These are phyloP conservation scores for Spialia ferax DNA, from an alignment of 2,888 invertebrate genomes.

Conservation along the genomic window DNA sequence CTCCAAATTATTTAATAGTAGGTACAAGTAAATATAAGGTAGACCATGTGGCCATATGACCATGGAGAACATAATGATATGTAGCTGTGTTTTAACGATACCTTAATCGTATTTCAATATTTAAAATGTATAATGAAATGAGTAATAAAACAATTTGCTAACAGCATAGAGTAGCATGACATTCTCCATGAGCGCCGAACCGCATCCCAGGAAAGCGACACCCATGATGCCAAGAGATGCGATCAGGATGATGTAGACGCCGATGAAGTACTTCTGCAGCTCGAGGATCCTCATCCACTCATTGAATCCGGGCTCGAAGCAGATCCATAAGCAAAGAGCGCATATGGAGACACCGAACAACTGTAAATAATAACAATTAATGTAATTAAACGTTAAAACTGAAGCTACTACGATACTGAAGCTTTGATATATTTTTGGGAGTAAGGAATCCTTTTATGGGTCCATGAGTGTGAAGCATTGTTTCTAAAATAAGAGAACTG, in stretches of 20 bases:
- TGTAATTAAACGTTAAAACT: background rate
- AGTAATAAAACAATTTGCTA: conserved; percentile 61
- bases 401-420: too few species aligned
- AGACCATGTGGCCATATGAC: too few species aligned
- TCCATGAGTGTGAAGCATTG: too few species aligned
- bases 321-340: conserved; percentile 93
- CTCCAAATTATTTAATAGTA: too few species aligned
- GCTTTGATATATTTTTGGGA: too few species aligned
- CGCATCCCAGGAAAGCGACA: conserved; percentile 93
- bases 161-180: conserved; percentile 89
- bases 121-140: background rate
- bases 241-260: conserved; percentile 93
- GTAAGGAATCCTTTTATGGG: too few species aligned
- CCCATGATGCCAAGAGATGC: conserved; percentile 91
- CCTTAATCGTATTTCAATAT: too few species aligned
- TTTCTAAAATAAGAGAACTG: too few species aligned
- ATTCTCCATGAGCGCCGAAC: conserved; percentile 93
- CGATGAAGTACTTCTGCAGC: conserved; percentile 93
- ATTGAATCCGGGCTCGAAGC: conserved; percentile 93
- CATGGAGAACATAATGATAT: too few species aligned
- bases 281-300: conserved; percentile 93
- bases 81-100: too few species aligned
- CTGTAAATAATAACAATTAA: conserved; percentile 68
- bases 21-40: too few species aligned
- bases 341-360: conserved; percentile 93